Evolutionary conservation across 2,797 vertebrate species (phyloP).

Genomic region (Steatocranus sp.): DNA sequence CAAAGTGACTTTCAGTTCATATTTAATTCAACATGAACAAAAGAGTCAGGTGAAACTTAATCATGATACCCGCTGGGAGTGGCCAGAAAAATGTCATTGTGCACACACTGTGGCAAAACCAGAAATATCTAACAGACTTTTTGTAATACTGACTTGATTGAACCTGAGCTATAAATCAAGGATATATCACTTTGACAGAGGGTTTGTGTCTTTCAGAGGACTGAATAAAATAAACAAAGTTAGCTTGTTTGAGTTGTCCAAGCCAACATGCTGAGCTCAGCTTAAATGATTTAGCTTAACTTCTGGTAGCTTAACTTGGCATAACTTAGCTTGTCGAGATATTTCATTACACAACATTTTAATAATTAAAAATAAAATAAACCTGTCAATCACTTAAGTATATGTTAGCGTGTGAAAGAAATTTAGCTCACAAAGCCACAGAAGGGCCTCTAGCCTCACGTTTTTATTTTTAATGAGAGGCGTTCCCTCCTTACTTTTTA

Average conservation of each 20-base stretch:
- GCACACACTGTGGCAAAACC: background rate
- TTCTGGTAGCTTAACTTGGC: background rate
- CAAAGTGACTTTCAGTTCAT: conserved; percentile 1
- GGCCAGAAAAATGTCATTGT: background rate
- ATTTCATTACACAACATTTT: background rate
- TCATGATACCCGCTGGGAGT: background rate
- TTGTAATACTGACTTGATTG: background rate
- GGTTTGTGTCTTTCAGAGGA: background rate
- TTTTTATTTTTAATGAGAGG: background rate
- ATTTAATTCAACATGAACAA: background rate
- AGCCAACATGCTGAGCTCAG: background rate
- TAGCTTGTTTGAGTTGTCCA: background rate
- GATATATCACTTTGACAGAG: background rate
- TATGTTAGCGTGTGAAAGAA: background rate
- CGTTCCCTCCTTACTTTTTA: background rate
- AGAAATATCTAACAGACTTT: background rate
- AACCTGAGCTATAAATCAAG: background rate
- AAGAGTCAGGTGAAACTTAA: background rate
- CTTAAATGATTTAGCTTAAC: background rate
- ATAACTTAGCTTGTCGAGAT: background rate
- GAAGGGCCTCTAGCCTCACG: background rate
- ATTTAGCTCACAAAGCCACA: background rate
- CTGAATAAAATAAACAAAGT: background rate
- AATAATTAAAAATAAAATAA: background rate
- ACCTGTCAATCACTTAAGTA: background rate